phyloP scores from a whole-genome alignment of 2,797 vertebrate genomes.

The Hirundo rustica region DNA sequence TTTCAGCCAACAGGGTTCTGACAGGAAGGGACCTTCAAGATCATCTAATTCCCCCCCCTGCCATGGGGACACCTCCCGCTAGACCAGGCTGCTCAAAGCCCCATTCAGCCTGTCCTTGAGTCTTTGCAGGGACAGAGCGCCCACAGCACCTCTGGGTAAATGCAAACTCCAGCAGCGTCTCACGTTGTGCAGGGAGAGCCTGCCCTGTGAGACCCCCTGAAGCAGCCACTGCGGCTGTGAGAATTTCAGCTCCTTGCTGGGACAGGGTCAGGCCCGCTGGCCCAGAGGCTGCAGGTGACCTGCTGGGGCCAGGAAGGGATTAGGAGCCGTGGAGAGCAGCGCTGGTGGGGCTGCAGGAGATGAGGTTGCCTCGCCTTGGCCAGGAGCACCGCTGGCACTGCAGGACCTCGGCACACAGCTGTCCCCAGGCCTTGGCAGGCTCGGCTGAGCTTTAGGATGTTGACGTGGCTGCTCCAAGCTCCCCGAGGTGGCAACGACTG shows the following conservation, averaged over 20 bases:
- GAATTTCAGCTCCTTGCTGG: not conserved
- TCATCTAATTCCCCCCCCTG: not conserved
- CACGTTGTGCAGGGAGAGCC: not conserved
- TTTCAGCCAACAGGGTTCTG: too few species aligned
- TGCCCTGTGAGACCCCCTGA: not conserved
- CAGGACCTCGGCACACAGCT: not conserved
- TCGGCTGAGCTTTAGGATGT: not conserved
- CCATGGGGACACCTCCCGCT: not conserved
- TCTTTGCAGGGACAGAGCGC: not conserved
- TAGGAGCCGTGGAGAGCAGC: not conserved
- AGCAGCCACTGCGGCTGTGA: rapidly evolving
- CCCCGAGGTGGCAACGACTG: not conserved
- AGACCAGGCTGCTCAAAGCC: not conserved
- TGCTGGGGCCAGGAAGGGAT: constrained; percentile 15
- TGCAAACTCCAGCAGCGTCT: not conserved
- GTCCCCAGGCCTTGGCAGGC: not conserved
- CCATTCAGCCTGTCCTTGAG: not conserved
- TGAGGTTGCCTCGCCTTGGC: rapidly evolving
- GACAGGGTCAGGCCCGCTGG: not conserved
- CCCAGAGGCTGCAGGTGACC: not conserved
- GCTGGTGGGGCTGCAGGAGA: not conserved
- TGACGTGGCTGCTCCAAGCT: not conserved
- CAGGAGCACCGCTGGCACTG: rapidly evolving
- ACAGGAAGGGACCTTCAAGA: too few species aligned
- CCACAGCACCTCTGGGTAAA: not conserved